phyloP scores from a whole-genome alignment of 2,113 vertebrate species.

The Rhynchomys soricoides region DNA sequence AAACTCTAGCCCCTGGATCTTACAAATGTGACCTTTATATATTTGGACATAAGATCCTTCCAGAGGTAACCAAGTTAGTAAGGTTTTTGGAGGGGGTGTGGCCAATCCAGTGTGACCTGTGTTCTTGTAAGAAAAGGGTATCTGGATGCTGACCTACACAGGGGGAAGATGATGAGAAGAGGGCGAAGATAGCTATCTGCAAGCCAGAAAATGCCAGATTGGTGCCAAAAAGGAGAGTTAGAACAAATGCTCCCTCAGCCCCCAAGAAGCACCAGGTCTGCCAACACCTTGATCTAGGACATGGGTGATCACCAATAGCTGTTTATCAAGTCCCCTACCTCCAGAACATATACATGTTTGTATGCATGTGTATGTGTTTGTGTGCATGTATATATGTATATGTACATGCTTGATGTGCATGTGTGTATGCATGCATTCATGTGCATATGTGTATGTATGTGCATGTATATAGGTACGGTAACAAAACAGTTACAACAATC shows the following conservation, averaged over 20 bases:
- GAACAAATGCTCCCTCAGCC: neutral
- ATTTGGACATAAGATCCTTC: neutral
- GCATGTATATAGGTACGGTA: neutral
- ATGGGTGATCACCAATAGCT: neutral
- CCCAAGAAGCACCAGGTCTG: neutral
- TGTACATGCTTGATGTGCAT: too few relatives aligned
- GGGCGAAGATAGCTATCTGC: neutral
- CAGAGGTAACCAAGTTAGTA: neutral
- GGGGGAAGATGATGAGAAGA: too few relatives aligned
- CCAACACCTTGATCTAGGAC: neutral
- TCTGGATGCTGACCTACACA: too few relatives aligned
- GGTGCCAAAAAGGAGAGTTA: too few relatives aligned
- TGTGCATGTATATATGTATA: neutral
- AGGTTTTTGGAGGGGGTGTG: neutral
- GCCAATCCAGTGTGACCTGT: neutral
- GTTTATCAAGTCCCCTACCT: neutral
- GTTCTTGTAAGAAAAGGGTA: neutral
- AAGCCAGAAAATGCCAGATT: accelerated
- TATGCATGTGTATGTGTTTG: neutral
- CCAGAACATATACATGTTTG: neutral
- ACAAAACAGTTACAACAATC: neutral
- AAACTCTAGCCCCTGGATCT: neutral
- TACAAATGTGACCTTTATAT: neutral
- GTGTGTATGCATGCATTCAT: neutral
- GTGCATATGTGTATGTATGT: too few relatives aligned